Base-by-base conservation (phyloP, 2,888 invertebrate genomes). In the Neuroscelio doddi region DNA sequence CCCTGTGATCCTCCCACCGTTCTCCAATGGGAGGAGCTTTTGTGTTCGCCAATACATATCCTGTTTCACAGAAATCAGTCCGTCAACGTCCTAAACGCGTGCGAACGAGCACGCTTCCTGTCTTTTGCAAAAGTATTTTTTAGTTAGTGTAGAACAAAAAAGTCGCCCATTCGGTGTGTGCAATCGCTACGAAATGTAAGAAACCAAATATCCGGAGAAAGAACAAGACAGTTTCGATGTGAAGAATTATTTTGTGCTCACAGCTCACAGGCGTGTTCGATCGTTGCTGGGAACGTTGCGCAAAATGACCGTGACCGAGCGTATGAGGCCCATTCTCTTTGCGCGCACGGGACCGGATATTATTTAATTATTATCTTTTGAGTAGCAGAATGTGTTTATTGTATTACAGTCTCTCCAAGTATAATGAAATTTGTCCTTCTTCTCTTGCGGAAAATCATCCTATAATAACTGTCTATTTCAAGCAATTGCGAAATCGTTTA, bases 21-120 rank as follows among this genome's bases (percentile, higher is more conserved):
- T 62, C 51, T 50, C 64, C 58, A 75, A 76, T 78, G 79, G 82
- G 82, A 77, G 81, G 82, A 81, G 82, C 81, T 78, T 80, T 73
- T 68, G 66, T 69, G 65, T 64, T 71, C 71, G 79, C 78, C 81
- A 80, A 81, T 82, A 80, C 80, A 80, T 79, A 73, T 80, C 73
- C 80, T 73, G 74, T 66, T 57, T 68, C 44, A 52, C 51, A 50
- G 55, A 69, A 65, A 74, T 81, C 81, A 82, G 82, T 81, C 76
- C 80, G 76, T 78, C 77, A 73, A 78, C 76, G 80, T 77, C 79
- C 79, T 77, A 78, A 79, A 77, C 78, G 75, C 78, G 79, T 77
- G 79, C 77, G 75, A 75, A 44, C 21, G 10, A 75, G 77, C 78
- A 78, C 77, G 69, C 69, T 67, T 57, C 65, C 68, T 64, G 67